A percentile compares a stretch with the other conserved stretches of the same genome.
Evolutionary conservation across 2,797 vertebrate genomes (phyloP).

Genomic region (Ptychobarbus kaznakovi): DNA sequence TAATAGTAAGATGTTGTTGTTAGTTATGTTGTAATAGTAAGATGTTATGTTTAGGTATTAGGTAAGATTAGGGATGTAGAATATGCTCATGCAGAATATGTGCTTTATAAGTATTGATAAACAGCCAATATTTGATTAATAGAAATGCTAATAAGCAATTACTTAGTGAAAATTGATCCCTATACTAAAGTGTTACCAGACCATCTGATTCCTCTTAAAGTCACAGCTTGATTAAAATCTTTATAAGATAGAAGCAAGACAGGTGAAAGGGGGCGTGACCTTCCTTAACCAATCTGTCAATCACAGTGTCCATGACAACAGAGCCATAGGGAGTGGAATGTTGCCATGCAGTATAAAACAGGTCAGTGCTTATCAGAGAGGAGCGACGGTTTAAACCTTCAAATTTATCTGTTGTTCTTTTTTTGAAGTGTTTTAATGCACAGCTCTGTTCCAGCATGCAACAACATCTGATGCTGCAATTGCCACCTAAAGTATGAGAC

Average conservation of each 20-base stretch:
- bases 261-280: background rate
- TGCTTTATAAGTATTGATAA: no score
- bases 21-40: no score
- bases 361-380: conserved; percentile 43
- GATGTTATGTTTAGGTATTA: no score
- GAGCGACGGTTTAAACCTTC: conserved; percentile 28
- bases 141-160: no score
- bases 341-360: conserved; percentile 38
- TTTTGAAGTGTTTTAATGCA: conserved; percentile 46
- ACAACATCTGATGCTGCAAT: conserved; percentile 6
- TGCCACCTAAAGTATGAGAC: background rate
- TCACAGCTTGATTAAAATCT: background rate
- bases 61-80: background rate
- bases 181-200: background rate
- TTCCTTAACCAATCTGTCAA: background rate
- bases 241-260: background rate
- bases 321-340: conserved; percentile 36
- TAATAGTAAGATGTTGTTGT: no score
- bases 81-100: no score
- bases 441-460: conserved; percentile 13
- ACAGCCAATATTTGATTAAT: no score
- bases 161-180: background rate
- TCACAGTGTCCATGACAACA: conserved; percentile 3
- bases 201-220: background rate
- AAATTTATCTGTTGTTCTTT: conserved; percentile 16